These are phyloP conservation scores for Lutjanus argentimaculatus DNA, from an alignment of 2,797 vertebrate genomes.

Conservation along the genomic window DNA sequence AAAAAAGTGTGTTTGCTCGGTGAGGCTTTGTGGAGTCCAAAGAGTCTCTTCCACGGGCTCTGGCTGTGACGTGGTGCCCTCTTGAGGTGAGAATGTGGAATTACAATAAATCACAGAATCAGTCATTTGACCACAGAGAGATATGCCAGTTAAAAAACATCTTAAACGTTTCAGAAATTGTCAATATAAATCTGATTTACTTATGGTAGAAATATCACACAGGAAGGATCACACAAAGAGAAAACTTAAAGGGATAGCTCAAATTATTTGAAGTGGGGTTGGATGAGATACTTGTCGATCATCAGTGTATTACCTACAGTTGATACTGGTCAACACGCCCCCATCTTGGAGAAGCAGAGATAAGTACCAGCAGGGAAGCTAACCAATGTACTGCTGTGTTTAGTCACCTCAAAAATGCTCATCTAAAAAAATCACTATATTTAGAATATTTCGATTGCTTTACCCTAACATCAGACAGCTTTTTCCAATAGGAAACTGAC, in stretches of 20 bases:
- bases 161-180: not conserved
- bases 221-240: not conserved
- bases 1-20: slow-evolving; percentile 71
- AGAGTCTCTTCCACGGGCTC: slow-evolving; percentile 86
- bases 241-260: not conserved
- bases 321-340: too few relatives aligned
- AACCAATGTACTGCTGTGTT: too few relatives aligned
- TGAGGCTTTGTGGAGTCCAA: slow-evolving; percentile 81
- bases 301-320: too few relatives aligned
- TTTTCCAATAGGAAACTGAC: too few relatives aligned
- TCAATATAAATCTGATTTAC: not conserved
- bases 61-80: slow-evolving; percentile 68
- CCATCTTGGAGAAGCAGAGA: too few relatives aligned
- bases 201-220: not conserved
- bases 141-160: not conserved
- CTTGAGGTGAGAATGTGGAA: slow-evolving; percentile 76
- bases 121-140: not conserved
- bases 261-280: too few relatives aligned
- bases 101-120: slow-evolving; percentile 5
- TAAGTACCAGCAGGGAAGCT: too few relatives aligned
- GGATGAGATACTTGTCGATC: too few relatives aligned
- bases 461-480: too few relatives aligned
- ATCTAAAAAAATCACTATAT: too few relatives aligned
- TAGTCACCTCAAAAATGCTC: too few relatives aligned
- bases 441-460: too few relatives aligned